Base-by-base conservation (phyloP, 2,888 invertebrate genomes). In the Girardia tigrina region DNA sequence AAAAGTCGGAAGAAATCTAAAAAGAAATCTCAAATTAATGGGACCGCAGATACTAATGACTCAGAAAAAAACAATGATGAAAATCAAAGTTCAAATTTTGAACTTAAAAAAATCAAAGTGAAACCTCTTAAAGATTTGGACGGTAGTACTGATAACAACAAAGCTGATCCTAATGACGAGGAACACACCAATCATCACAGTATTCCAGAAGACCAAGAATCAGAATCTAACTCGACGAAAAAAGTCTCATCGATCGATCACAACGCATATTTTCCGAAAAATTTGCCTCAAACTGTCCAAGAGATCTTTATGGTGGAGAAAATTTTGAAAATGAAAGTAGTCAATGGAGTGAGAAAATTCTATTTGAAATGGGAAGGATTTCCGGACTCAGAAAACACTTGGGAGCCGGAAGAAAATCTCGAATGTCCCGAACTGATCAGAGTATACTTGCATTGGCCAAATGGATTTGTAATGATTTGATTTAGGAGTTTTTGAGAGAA, bases 241-340 rank as follows among this genome's bases (percentile, higher is more conserved):
- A 56, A 56, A 4, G 23, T 8, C 4, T 6, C 8, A 20, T 56
- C 56, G 4, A 56, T 12, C n/a, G 56, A 56, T n/a, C 56, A 4
- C 2, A 56, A 56, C n/a, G n/a, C 56, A 56, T 56, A 20, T 56
- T 56, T 56, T 23, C 56, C 56, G 2, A 56, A 4, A 4, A 56
- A 56, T 56, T 56, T 56, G n/a, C 56, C 56, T 12, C 56, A 56
- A 56, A 56, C 4, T 12, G 56, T 56, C 4, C 56, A 56, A 56
- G 56, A 56, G 23, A 56, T 56, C 56, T 56, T 56, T 56, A 56
- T 56, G 56, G 56, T 56, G n/a, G 56, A 56, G n/a, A 56, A 56
- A 56, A 56, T 56, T 8, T n/a, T 56, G 23, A 56, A 56, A 56
- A 56, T 56, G 56, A 56, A 56, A 56, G 23, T 56, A 12, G 23